Percentiles rank a stretch among this genome's conserved stretches.
Evolutionary conservation across 2,113 vertebrate species (phyloP).

Genomic region (Alethe diademata): DNA sequence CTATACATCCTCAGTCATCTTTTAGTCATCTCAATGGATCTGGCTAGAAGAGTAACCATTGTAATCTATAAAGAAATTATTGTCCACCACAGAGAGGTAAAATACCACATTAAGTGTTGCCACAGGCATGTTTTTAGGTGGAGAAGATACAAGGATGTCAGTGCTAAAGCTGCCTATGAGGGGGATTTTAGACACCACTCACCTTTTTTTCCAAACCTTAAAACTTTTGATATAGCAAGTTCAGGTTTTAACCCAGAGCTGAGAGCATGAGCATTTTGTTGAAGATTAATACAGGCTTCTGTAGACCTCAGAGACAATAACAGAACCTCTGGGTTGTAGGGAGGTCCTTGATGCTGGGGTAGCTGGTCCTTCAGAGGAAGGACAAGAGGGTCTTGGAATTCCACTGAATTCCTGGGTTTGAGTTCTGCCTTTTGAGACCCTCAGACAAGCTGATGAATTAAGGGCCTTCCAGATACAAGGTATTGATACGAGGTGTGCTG

Average conservation of each 20-base stretch:
- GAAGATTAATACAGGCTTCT: background rate
- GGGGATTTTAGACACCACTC: background rate
- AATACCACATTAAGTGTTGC: background rate
- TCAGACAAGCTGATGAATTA: background rate
- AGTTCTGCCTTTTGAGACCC: background rate
- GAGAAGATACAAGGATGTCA: background rate
- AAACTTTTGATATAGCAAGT: background rate
- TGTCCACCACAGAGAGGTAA: background rate
- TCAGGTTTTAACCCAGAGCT: background rate
- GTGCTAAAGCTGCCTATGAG: background rate
- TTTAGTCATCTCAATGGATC: background rate
- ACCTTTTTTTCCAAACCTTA: background rate
- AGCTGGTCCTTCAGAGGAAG: background rate
- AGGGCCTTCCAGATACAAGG: background rate
- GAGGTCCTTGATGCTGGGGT: background rate
- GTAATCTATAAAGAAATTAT: background rate
- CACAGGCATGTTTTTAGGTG: background rate
- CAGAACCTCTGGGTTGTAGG: rapidly evolving
- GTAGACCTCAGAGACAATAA: background rate
- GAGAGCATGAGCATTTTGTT: background rate
- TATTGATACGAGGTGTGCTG: background rate
- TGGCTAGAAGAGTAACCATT: background rate
- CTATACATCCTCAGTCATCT: background rate
- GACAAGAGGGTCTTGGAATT: background rate
- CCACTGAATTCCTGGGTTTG: background rate